These are phyloP conservation scores for Brachionus plicatilis DNA, from an alignment of 1,140 invertebrate genomes.

Conservation along the genomic window DNA sequence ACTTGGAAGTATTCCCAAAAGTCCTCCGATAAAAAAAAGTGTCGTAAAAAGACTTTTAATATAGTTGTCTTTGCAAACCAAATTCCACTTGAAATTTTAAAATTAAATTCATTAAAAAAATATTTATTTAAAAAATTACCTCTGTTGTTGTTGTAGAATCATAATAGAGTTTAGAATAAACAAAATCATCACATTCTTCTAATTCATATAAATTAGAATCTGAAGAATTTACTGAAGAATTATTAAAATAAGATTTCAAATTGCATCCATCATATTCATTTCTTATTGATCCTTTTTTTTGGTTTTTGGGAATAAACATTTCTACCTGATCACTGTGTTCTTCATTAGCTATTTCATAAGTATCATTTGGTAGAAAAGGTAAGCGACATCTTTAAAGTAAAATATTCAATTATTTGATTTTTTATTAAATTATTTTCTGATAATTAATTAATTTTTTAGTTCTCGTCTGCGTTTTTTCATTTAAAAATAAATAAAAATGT, in stretches of 20 bases:
- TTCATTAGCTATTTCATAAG: neutral
- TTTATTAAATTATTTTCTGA: neutral
- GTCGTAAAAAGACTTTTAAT: neutral
- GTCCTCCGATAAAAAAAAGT: neutral
- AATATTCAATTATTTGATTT: neutral
- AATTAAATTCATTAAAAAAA: neutral
- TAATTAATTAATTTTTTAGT: too few relatives aligned
- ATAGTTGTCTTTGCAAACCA: neutral
- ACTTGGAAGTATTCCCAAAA: neutral
- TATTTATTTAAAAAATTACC: neutral
- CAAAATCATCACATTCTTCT: neutral
- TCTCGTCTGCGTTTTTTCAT: too few relatives aligned
- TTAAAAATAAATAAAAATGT: too few relatives aligned
- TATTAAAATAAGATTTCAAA: neutral
- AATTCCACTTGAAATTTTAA: neutral
- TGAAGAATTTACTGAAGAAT: neutral
- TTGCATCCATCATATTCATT: neutral
- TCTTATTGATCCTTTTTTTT: neutral
- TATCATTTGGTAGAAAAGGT: neutral
- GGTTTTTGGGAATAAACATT: neutral
- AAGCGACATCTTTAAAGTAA: neutral
- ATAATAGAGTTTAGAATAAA: neutral
- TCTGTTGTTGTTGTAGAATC: neutral
- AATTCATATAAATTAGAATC: neutral
- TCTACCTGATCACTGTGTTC: neutral